Percentiles rank a stretch among this genome's conserved stretches.
phyloP scores from a whole-genome alignment of 2,888 invertebrate genomes.

The Hylaea fasciaria region DNA sequence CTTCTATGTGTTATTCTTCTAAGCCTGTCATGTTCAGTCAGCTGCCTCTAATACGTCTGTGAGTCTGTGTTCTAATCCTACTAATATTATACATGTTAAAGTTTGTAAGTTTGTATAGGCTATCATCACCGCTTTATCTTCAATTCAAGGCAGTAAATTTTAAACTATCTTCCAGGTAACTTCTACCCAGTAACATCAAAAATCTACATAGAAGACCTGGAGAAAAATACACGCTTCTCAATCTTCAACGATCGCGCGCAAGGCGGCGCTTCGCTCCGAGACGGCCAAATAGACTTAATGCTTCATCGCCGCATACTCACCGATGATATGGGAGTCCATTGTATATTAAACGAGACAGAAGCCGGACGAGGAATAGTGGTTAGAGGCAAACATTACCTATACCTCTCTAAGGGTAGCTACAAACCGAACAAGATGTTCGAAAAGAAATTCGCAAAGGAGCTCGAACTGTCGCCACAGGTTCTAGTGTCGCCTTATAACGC shows the following conservation, averaged over 20 bases:
- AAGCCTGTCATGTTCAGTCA: too few species aligned
- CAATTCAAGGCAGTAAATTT: too few species aligned
- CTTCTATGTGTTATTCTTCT: too few species aligned
- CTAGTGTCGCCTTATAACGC: constrained; percentile 44
- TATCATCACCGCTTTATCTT: too few species aligned
- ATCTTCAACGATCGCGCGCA: constrained; percentile 91
- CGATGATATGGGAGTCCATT: constrained; percentile 87
- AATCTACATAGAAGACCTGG: constrained; percentile 87
- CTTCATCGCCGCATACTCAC: constrained; percentile 91
- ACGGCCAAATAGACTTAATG: constrained; percentile 92
- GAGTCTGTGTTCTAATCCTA: too few species aligned
- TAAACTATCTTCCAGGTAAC: constrained; percentile 84
- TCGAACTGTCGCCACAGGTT: constrained; percentile 55
- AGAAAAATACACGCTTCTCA: constrained; percentile 77
- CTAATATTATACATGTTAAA: too few species aligned
- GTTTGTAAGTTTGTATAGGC: too few species aligned
- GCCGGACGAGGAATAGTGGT: constrained; percentile 49
- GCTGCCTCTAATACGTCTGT: too few species aligned
- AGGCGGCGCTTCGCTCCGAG: constrained; percentile 90
- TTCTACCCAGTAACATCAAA: constrained; percentile 96
- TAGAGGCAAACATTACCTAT: constrained; percentile 64
- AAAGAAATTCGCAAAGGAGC: constrained; percentile 70
- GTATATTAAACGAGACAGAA: constrained; percentile 58
- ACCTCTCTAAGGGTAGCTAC: constrained; percentile 59
- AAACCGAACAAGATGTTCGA: constrained; percentile 65